These are phyloP conservation scores for Hyposoter dolosus DNA, from an alignment of 2,888 invertebrate species.

Conservation along the genomic window DNA sequence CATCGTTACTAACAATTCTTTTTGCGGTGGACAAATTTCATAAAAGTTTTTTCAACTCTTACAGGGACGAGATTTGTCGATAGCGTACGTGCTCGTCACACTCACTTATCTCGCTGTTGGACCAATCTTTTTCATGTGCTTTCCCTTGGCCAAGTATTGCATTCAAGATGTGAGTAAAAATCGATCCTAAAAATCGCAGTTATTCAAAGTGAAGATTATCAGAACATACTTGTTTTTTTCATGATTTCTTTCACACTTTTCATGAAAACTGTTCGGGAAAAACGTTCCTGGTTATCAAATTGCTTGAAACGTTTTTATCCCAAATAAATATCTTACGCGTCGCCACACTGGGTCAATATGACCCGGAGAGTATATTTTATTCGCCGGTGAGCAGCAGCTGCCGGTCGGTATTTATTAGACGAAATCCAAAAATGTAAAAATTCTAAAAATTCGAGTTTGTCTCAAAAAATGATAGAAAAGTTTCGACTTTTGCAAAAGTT, in stretches of 20 bases:
- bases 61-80: constrained; percentile 93
- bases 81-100: constrained; percentile 93
- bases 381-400: no score
- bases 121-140: constrained; percentile 92
- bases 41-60: constrained; percentile 76
- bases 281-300: no score
- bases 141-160: constrained; percentile 94
- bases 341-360: neutral
- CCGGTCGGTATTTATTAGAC: no score
- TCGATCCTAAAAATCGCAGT: constrained; percentile 22
- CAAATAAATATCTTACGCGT: neutral
- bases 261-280: no score
- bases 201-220: neutral
- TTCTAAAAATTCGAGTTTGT: neutral
- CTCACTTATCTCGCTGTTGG: constrained; percentile 94
- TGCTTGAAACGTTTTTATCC: no score
- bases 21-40: neutral
- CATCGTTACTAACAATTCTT: neutral
- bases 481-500: no score
- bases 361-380: neutral
- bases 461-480: no score
- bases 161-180: constrained; percentile 94
- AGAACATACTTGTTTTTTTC: neutral
- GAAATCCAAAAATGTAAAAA: neutral
- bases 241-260: no score